Conservation (phyloP, 23 tunicate genomes). For the Styela clava region DNA sequence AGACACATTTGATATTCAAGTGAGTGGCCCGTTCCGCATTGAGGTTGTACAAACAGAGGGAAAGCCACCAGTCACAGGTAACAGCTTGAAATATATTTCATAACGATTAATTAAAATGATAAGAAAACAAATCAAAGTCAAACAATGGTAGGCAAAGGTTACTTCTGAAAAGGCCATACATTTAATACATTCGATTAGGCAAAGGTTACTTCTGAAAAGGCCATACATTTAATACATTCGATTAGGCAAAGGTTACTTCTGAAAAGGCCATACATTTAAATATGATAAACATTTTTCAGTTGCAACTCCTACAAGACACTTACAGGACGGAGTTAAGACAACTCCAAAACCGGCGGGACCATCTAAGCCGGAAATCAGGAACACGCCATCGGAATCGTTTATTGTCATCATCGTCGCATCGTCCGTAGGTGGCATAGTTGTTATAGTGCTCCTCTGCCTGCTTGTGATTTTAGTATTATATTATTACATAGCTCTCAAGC, state of each 20-base stretch:
- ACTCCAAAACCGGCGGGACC: not conserved
- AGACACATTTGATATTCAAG: slow-evolving; percentile 6
- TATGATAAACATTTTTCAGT: too few species aligned
- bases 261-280: too few species aligned
- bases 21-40: slow-evolving; percentile 32
- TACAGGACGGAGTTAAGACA: not conserved
- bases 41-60: not conserved
- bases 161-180: too few species aligned
- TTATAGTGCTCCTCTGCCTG: not conserved
- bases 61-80: slow-evolving; percentile 16
- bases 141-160: too few species aligned
- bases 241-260: too few species aligned
- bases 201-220: too few species aligned
- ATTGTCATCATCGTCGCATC: slow-evolving; percentile 13
- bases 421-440: not conserved
- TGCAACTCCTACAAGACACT: not conserved
- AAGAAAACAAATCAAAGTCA: too few species aligned
- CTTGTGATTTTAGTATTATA: not conserved
- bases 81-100: too few species aligned
- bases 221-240: too few species aligned
- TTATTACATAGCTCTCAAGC: slow-evolving; percentile 1
- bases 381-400: not conserved
- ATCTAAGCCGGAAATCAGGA: not conserved
- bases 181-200: too few species aligned
- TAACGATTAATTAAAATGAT: too few species aligned